A percentile compares a stretch with the other conserved stretches of the same genome.
These are phyloP conservation scores for Cecropterus lyciades DNA, from an alignment of 1,140 invertebrate genomes.

Conservation along the genomic window DNA sequence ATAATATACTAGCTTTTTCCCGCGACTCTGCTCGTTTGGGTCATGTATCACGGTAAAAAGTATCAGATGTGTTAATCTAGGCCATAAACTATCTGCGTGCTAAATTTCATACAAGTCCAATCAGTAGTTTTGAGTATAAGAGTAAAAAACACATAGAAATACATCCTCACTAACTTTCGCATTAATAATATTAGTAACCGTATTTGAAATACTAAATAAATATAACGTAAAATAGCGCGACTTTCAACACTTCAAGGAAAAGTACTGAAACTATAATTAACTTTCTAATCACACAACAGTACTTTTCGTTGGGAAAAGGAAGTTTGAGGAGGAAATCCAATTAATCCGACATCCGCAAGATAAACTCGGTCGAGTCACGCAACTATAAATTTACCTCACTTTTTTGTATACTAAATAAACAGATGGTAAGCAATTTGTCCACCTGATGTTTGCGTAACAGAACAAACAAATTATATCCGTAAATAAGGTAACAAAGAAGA, in stretches of 20 bases:
- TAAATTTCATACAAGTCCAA: too few species aligned
- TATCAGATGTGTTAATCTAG: too few species aligned
- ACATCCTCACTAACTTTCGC: too few species aligned
- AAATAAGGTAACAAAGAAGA: background rate
- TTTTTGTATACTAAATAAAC: slow-evolving; percentile 1
- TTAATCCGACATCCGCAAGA: slow-evolving; percentile 48
- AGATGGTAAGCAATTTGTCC: background rate
- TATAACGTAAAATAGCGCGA: slow-evolving; percentile 1
- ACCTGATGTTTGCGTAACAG: background rate
- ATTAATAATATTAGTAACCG: too few species aligned
- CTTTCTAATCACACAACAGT: slow-evolving; percentile 43
- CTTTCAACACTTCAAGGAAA: slow-evolving; percentile 1
- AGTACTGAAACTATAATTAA: slow-evolving; percentile 31
- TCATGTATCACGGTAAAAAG: too few species aligned
- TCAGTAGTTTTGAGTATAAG: too few species aligned
- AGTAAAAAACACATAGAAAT: too few species aligned
- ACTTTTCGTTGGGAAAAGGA: slow-evolving; percentile 41
- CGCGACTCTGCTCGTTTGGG: too few species aligned
- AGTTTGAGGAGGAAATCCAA: slow-evolving; percentile 48
- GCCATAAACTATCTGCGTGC: too few species aligned
- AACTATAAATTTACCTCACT: slow-evolving; percentile 30
- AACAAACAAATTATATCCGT: background rate
- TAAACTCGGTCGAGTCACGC: slow-evolving; percentile 46
- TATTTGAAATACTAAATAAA: too few species aligned
- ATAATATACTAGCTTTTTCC: too few species aligned